These are phyloP conservation scores for Scaptodrosophila latifasciaeformis DNA, from an alignment of 2,888 invertebrate species.

Conservation along the genomic window DNA sequence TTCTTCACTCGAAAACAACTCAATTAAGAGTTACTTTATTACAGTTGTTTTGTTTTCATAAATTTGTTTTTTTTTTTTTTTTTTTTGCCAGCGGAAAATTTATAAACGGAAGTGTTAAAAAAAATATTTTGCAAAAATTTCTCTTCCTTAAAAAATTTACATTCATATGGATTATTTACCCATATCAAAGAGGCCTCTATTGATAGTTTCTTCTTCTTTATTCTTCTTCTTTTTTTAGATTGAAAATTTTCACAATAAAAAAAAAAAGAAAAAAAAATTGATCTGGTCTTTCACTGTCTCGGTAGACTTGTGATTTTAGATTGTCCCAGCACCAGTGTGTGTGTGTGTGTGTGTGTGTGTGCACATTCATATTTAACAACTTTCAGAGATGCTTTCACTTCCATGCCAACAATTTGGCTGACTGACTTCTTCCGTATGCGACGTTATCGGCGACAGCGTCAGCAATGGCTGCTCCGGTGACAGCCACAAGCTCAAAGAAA, in stretches of 20 bases:
- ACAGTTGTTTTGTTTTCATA: not conserved
- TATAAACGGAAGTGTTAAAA: not conserved
- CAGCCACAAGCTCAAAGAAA: not conserved
- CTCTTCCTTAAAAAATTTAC: no score
- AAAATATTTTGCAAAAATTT: not conserved
- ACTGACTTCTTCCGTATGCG: constrained; percentile 24
- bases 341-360: constrained; percentile 9
- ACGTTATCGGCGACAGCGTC: constrained; percentile 12
- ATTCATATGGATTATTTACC: no score
- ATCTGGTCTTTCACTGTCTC: no score
- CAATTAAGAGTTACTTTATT: no score
- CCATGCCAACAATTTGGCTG: constrained; percentile 49
- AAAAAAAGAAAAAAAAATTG: not conserved
- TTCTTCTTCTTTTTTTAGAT: no score
- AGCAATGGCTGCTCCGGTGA: not conserved
- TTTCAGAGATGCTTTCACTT: constrained; percentile 62
- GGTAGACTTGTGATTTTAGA: no score
- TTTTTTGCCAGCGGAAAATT: not conserved
- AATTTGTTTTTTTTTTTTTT: not conserved
- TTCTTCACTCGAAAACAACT: no score
- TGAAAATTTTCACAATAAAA: no score
- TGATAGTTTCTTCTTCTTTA: no score
- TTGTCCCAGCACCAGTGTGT: no score
- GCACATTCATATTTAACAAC: constrained; percentile 53
- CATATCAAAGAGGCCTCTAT: no score